Evolutionary conservation across 2,888 invertebrate genomes (phyloP), one percentile per base, ranked within the genome.

Genomic region (Agrochola macilenta): DNA sequence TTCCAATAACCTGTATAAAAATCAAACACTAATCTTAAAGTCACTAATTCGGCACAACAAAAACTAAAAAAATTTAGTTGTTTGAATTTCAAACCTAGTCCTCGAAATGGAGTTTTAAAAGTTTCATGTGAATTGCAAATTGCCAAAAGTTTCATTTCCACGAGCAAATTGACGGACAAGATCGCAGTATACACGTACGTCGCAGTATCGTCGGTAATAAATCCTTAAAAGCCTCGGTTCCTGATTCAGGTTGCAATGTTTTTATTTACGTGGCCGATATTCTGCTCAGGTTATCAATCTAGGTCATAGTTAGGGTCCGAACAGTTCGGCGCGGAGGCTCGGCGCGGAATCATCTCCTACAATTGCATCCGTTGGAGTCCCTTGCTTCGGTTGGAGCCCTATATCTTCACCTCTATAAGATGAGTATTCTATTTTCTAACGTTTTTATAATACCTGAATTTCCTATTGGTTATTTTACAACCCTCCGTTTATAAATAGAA

Each of bases 221-320:
- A 54, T 23, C 9, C 46, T 64, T 17, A 76, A 76, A 82, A 81
- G 52, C 57, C 82, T 76, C 8, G 52, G 76, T 76, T 46, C 76
- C 63, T 26, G 61, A 69, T 46, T 35, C 69, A 69, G 76, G 69
- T 12, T 58, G 74, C 30, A 81, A 58, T 57, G 43, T 69, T 80
- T 76, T 64, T 82, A 76, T 82, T 81, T 64, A 69, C 69, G 12
- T 58, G 43, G 20, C 54, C 46, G 14, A 71, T 69, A 60, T 70
- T 60, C 46, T 2, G 46, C 35, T 49, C 52, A n/a, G 20, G 60
- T 61, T 80, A 80, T 76, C 74, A 69, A 76, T 60, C n/a, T 74
- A 72, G 81, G 74, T 63, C 57, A 30, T 61, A 63, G 63, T n/a
- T 63, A 80, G 82, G 82, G 52, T 69, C 49, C 26, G 26, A 63